These are phyloP conservation scores for Drosophila mauritiana DNA, from an alignment of 1,140 invertebrate species.

Conservation along the genomic window DNA sequence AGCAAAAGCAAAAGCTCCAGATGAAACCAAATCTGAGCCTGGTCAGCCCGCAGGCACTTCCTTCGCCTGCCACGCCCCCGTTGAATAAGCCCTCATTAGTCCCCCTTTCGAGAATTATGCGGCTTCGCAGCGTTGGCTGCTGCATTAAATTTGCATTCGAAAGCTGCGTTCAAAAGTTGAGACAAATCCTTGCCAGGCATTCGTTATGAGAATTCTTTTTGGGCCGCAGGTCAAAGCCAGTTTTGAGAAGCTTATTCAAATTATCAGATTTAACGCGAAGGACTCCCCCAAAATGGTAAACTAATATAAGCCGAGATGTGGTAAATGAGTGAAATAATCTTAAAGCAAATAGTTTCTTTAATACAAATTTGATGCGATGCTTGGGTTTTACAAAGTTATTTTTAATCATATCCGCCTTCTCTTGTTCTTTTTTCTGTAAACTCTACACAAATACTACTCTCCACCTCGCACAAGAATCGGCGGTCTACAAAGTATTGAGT, in stretches of 20 bases:
- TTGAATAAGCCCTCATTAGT: conserved; percentile 66
- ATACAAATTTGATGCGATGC: too few species aligned
- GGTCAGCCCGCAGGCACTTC: conserved; percentile 17
- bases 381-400: too few species aligned
- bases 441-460: too few species aligned
- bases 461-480: too few species aligned
- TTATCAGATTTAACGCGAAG: background rate
- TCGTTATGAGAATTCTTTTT: background rate
- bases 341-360: too few species aligned
- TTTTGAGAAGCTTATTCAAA: conserved; percentile 6
- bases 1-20: background rate
- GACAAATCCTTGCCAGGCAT: conserved; percentile 13
- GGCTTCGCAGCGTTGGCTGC: conserved; percentile 17
- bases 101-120: conserved; percentile 52
- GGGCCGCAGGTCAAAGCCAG: conserved; percentile 3
- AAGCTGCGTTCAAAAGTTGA: conserved; percentile 21
- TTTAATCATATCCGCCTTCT: too few species aligned
- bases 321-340: too few species aligned
- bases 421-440: too few species aligned
- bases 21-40: conserved; percentile 12
- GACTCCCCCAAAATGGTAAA: background rate
- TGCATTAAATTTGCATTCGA: conserved; percentile 41
- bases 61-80: background rate
- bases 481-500: too few species aligned
- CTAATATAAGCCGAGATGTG: too few species aligned